phyloP scores from a whole-genome alignment of 2,113 vertebrate species.

The Copsychus sechellarum region DNA sequence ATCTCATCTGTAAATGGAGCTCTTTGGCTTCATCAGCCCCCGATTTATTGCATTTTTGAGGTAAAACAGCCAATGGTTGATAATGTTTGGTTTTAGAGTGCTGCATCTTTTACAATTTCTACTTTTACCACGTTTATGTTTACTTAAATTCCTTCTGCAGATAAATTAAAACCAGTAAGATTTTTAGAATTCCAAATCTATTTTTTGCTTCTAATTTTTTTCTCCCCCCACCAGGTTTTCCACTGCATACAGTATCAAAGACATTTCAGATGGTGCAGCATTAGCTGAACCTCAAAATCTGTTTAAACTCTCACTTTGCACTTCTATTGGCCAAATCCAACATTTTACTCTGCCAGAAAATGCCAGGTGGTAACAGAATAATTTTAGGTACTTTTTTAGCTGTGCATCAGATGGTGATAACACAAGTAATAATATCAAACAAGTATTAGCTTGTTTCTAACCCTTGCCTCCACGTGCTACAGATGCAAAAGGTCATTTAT shows the following conservation, averaged over 20 bases:
- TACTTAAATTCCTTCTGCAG: neutral
- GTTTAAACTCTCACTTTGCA: neutral
- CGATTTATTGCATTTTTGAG: neutral
- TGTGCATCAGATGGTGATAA: constrained; percentile 8
- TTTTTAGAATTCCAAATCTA: neutral
- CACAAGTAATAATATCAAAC: constrained; percentile 6
- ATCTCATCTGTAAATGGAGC: constrained; percentile 26
- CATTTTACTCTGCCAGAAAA: constrained; percentile 14
- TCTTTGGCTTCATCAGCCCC: constrained; percentile 15
- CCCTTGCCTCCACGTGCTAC: neutral
- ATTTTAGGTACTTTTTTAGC: constrained; percentile 40
- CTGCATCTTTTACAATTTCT: neutral
- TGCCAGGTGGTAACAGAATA: constrained; percentile 20
- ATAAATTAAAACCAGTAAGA: neutral
- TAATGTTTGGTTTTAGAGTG: neutral
- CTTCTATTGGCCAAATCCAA: neutral
- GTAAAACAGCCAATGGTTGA: neutral
- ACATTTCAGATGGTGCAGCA: neutral
- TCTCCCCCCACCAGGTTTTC: fast-evolving
- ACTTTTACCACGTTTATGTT: neutral
- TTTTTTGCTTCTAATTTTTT: neutral
- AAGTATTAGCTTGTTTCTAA: constrained; percentile 9
- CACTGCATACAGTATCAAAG: neutral
- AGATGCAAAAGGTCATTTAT: neutral
- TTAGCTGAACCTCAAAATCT: neutral